A percentile compares a stretch with the other conserved stretches of the same genome.
phyloP scores from a whole-genome alignment of 2,113 vertebrate species.

The Pogonocichla stellata region DNA sequence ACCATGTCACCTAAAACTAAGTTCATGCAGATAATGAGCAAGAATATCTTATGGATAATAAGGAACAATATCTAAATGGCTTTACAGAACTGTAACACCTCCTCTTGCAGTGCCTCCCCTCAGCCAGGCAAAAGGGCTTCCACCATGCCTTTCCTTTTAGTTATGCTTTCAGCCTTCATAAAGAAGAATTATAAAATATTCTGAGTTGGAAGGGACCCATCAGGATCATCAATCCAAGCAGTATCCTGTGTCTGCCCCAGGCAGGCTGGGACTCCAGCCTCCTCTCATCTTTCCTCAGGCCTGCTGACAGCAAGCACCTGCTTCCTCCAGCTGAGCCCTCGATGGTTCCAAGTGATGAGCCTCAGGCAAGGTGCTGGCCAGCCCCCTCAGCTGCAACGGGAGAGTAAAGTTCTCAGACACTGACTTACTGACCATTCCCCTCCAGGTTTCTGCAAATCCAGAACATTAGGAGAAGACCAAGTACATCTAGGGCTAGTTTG shows the following conservation, averaged over 20 bases:
- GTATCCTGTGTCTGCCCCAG: rapidly evolving
- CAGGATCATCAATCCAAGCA: not conserved
- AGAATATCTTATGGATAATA: not conserved
- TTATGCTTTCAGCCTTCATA: not conserved
- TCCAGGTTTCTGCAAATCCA: not conserved
- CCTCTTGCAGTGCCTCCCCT: not conserved
- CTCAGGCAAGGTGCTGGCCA: not conserved
- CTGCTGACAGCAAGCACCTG: not conserved
- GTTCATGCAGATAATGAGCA: not conserved
- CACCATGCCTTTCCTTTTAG: not conserved
- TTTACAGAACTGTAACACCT: not conserved
- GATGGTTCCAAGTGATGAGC: not conserved
- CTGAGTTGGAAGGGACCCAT: not conserved
- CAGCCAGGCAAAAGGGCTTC: not conserved
- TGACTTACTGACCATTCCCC: not conserved
- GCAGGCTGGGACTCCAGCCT: not conserved
- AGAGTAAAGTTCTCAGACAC: not conserved
- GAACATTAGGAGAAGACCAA: not conserved
- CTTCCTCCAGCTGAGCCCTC: not conserved
- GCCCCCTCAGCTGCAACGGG: not conserved
- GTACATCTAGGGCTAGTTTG: not conserved
- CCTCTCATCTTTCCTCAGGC: not conserved
- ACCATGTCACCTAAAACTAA: not conserved
- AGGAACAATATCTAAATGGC: rapidly evolving
- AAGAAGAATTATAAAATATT: not conserved